A percentile compares a stretch with the other conserved stretches of the same genome.
These are phyloP conservation scores for Ellobium chinense DNA, from an alignment of 2,888 invertebrate genomes.

Conservation along the genomic window DNA sequence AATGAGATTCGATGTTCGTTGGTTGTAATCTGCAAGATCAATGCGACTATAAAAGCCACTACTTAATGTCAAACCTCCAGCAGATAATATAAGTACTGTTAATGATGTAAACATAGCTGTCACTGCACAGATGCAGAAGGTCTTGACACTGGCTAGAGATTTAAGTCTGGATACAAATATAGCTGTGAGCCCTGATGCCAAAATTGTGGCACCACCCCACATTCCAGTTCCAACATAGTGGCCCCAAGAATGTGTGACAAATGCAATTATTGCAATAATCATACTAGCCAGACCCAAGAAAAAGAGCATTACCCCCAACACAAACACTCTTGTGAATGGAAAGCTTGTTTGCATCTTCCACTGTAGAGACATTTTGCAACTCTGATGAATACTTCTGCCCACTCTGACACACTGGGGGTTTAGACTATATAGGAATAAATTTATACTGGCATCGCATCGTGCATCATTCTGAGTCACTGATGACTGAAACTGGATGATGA, in stretches of 20 bases:
- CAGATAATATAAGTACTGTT: constrained; percentile 65
- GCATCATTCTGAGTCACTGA: no score
- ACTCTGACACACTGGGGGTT: not conserved
- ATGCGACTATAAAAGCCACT: constrained; percentile 64
- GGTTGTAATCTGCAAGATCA: constrained; percentile 40
- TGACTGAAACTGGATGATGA: no score
- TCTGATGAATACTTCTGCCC: not conserved
- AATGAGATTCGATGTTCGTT: constrained; percentile 59
- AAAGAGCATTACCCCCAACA: constrained; percentile 64
- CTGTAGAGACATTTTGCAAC: constrained; percentile 41
- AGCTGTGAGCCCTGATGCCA: constrained; percentile 64
- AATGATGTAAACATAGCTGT: constrained; percentile 61
- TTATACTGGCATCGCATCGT: no score
- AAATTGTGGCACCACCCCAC: constrained; percentile 68
- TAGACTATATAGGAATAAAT: no score
- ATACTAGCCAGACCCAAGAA: constrained; percentile 67
- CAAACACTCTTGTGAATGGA: constrained; percentile 65
- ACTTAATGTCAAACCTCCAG: constrained; percentile 63
- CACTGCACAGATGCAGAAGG: constrained; percentile 61
- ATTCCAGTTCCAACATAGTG: constrained; percentile 71
- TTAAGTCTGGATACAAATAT: constrained; percentile 60
- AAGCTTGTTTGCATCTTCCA: constrained; percentile 57
- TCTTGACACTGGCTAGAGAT: constrained; percentile 59
- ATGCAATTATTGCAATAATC: constrained; percentile 65
- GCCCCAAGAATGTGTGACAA: constrained; percentile 69